Conservation (phyloP, 2,888 invertebrate species). For the Athripsodes cinereus region DNA sequence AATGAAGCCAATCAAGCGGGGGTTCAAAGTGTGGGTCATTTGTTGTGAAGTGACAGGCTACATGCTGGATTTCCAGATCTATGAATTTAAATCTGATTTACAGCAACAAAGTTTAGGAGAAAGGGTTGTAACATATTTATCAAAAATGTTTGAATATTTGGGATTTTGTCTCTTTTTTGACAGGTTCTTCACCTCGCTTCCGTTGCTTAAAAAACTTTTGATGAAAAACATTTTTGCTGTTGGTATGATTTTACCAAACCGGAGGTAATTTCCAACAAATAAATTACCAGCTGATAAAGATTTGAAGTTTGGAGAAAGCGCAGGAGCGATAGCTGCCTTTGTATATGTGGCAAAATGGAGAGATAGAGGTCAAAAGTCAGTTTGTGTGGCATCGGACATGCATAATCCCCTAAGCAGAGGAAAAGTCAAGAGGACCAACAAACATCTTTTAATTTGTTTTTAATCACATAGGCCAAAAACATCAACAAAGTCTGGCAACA, state of each 20-base stretch:
- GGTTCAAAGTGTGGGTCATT: background rate
- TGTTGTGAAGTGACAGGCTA: background rate
- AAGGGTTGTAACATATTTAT: background rate
- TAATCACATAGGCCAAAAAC: too few species aligned
- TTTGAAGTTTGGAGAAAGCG: background rate
- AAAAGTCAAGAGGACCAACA: background rate
- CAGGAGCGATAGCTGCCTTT: background rate
- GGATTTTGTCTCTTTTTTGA: background rate
- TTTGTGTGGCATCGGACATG: background rate
- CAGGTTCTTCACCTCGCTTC: too few species aligned
- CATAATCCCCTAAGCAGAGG: background rate
- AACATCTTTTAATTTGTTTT: too few species aligned
- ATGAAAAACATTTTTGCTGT: slow-evolving; percentile 2
- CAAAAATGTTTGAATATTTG: background rate
- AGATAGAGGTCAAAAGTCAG: background rate
- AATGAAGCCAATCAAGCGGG: background rate
- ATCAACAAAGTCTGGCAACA: too few species aligned
- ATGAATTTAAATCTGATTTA: background rate
- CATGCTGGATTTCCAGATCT: background rate
- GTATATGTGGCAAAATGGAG: background rate
- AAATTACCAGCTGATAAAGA: background rate
- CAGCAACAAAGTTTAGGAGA: background rate
- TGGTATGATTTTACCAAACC: background rate
- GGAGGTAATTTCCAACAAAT: background rate
- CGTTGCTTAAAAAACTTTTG: too few species aligned